Conservation (phyloP, 2,888 invertebrate genomes). For the Pycnomerus fuliginosus region DNA sequence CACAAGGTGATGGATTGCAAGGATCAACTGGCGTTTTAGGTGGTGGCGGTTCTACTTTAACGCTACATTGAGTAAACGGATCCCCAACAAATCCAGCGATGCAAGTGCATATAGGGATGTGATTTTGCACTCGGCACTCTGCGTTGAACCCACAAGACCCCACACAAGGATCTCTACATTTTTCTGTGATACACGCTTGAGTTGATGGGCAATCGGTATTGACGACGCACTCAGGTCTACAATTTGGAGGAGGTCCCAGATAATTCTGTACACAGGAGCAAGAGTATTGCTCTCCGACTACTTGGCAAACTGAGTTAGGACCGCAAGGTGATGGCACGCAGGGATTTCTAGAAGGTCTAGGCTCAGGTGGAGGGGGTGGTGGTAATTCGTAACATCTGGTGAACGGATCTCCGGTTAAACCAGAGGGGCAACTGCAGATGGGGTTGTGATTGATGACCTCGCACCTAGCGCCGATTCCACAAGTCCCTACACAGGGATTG, state of each 20-base stretch:
- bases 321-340: constrained; percentile 66
- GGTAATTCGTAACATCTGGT: constrained; percentile 60
- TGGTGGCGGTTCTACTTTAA: constrained; percentile 40
- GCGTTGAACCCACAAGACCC: constrained; percentile 73
- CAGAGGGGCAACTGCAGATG: constrained; percentile 69
- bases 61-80: constrained; percentile 63
- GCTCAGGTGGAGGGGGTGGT: constrained; percentile 43
- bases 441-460: constrained; percentile 75
- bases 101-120: constrained; percentile 68
- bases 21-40: constrained; percentile 55
- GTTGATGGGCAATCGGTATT: constrained; percentile 69
- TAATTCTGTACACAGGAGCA: constrained; percentile 69
- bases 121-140: constrained; percentile 69
- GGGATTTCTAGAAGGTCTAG: constrained; percentile 55
- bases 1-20: constrained; percentile 76
- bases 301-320: constrained; percentile 63
- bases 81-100: constrained; percentile 64
- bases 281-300: constrained; percentile 59
- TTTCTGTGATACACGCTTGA: constrained; percentile 69
- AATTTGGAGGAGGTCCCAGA: constrained; percentile 74
- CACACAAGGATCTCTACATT: constrained; percentile 69
- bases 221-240: constrained; percentile 71
- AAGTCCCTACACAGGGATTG: constrained; percentile 74
- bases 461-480: constrained; percentile 71
- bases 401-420: constrained; percentile 72